Evolutionary conservation across 2,888 invertebrate genomes (phyloP), one percentile per base, ranked within the genome.

Genomic region (Apodemia hepburni): DNA sequence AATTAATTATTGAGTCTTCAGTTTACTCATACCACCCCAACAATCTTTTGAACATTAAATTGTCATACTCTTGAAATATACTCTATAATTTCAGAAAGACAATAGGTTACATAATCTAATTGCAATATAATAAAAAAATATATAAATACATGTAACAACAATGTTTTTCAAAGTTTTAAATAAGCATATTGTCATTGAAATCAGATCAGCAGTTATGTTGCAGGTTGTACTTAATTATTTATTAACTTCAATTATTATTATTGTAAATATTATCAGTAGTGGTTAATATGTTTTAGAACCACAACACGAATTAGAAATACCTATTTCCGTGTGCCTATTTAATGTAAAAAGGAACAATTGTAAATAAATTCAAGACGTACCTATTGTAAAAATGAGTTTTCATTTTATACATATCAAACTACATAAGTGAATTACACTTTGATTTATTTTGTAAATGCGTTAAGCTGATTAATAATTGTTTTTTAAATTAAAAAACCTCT

Each of bases 401-500:
- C 54, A 12, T 54, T 54, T 54, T 54, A 54, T 54, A 54, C 54
- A 54, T 54, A 54, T 54, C 54, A 54, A 15, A 54, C 54, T 54
- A 54, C 54, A 54, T 27, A 54, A 12, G 22, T 54, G 54, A 54
- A 54, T 54, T 54, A 42, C 17, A 22, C 27, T 27, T 54, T 11
- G 71, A 76, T 75, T 84, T 83, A 84, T 87, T 86, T 85, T 87
- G 84, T 83, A 77, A 81, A 75, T 76, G 69, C 76, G 75, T 70
- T 71, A 76, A 81, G 81, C 78, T 75, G 74, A 80, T 81, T 75
- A 42, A 42, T 42, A 15, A 81, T 78, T 75, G 76, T 81, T 87
- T 89, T 93, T 93, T 94, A 92, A 93, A 93, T 93, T 84, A 93
- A 92, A 92, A 93, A 92, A 93, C 93, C 93, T 94, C 94, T 94